These are phyloP conservation scores for Sebastiscus albofasciatus DNA, from an alignment of 2,797 vertebrate species.

Conservation along the genomic window DNA sequence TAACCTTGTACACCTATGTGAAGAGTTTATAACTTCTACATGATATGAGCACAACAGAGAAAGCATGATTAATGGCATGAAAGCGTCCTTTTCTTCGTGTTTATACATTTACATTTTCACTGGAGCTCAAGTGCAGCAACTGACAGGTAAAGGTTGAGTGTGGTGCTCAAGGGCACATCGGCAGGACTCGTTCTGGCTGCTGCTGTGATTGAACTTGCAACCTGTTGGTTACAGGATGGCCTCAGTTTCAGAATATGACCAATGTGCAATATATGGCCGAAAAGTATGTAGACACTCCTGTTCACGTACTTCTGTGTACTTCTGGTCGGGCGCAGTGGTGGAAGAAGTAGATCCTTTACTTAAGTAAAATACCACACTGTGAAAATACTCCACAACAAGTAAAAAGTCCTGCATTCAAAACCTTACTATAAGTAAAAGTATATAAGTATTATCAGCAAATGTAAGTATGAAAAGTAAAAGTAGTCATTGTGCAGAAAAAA, in stretches of 20 bases:
- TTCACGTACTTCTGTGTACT: not conserved
- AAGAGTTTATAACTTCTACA: constrained; percentile 14
- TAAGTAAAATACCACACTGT: too few relatives aligned
- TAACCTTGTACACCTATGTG: constrained; percentile 32
- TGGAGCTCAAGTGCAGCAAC: not conserved
- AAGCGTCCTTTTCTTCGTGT: not conserved
- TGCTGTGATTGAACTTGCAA: not conserved
- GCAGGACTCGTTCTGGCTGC: not conserved
- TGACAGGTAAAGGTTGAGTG: not conserved
- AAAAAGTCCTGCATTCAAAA: too few relatives aligned
- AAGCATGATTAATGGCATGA: not conserved
- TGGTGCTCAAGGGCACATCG: not conserved
- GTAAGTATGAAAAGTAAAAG: not conserved
- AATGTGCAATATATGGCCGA: not conserved
- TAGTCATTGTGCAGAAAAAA: not conserved
- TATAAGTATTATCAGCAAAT: not conserved
- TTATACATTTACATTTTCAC: constrained; percentile 1
- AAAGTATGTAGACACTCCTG: not conserved
- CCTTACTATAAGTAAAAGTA: too few relatives aligned
- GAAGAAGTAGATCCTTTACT: too few relatives aligned
- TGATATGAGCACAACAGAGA: constrained; percentile 35
- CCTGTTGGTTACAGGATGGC: not conserved
- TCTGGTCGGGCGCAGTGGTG: not conserved
- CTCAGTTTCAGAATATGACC: not conserved
- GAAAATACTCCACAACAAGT: too few relatives aligned